Evolutionary conservation across 2,797 vertebrate species (phyloP).

Genomic region (Tadarida brasiliensis): DNA sequence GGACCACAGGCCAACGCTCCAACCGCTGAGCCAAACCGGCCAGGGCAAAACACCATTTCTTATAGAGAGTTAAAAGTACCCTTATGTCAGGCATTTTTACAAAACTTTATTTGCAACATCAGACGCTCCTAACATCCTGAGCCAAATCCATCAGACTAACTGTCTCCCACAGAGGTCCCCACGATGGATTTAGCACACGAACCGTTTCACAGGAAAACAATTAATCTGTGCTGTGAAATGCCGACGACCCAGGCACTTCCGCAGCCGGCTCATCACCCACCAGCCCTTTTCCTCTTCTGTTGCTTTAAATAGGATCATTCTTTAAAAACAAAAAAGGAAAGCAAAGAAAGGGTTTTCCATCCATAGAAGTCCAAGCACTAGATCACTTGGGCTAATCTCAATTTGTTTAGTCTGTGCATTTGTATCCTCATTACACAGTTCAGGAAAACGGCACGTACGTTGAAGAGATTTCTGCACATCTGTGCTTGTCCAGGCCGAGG

Average conservation of each 20-base stretch:
- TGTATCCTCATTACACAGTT: slow-evolving; percentile 39
- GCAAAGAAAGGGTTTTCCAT: neutral
- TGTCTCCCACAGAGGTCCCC: neutral
- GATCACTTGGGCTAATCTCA: neutral
- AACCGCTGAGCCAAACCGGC: too few relatives aligned
- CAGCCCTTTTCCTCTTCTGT: neutral
- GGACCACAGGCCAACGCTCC: too few relatives aligned
- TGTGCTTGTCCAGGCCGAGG: neutral
- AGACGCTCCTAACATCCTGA: neutral
- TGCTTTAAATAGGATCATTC: slow-evolving; percentile 57
- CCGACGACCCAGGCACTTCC: neutral
- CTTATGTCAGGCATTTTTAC: slow-evolving; percentile 21
- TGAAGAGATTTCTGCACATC: neutral
- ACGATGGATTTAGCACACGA: neutral
- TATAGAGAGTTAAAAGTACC: neutral
- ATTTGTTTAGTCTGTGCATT: slow-evolving; percentile 76
- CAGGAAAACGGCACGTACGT: neutral
- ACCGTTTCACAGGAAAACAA: neutral
- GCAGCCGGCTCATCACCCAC: neutral
- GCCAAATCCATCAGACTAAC: neutral
- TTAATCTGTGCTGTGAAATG: neutral
- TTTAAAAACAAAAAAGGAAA: neutral
- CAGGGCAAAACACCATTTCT: neutral
- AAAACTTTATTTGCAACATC: neutral
- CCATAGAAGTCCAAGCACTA: slow-evolving; percentile 13